Evolutionary conservation across 2,113 vertebrate species (phyloP).

Genomic region (Colistium nudipinnis): DNA sequence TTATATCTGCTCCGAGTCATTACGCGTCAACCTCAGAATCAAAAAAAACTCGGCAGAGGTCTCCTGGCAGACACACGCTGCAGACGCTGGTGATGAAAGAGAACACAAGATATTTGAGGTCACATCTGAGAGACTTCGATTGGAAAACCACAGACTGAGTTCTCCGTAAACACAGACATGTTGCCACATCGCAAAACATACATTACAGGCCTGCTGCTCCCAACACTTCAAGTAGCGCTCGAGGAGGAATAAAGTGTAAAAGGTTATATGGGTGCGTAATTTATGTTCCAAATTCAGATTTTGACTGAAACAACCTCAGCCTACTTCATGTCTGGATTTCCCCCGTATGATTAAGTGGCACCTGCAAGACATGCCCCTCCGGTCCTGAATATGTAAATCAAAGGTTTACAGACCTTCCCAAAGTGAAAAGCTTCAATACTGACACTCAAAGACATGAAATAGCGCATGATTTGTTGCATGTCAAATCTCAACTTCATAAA

Average conservation of each 20-base stretch:
- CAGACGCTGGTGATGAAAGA: conserved; percentile 43
- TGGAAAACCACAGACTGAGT: conserved; percentile 32
- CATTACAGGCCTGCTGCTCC: conserved; percentile 22
- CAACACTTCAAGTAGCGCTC: conserved; percentile 27
- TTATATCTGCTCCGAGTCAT: conserved; percentile 57
- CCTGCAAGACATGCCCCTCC: conserved; percentile 10
- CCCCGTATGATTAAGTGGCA: conserved; percentile 8
- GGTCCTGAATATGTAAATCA: conserved; percentile 28
- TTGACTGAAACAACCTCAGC: conserved; percentile 12
- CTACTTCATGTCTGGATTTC: conserved; percentile 19
- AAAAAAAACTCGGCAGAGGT: conserved; percentile 61
- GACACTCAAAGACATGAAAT: conserved; percentile 21
- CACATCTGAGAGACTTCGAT: conserved; percentile 30
- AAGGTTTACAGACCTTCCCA: not conserved
- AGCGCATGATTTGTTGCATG: conserved; percentile 22
- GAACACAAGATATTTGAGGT: conserved; percentile 39
- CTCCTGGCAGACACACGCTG: conserved; percentile 53
- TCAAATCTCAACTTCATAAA: not conserved
- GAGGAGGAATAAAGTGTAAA: conserved; percentile 15
- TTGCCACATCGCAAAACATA: conserved; percentile 41
- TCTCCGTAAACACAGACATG: conserved; percentile 40
- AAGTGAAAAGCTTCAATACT: conserved; percentile 1
- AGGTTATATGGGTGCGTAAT: conserved; percentile 16
- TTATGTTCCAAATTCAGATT: conserved; percentile 28
- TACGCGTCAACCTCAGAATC: conserved; percentile 62